Conservation (phyloP, 2,888 invertebrate genomes). For the Cylloceria caligata region DNA sequence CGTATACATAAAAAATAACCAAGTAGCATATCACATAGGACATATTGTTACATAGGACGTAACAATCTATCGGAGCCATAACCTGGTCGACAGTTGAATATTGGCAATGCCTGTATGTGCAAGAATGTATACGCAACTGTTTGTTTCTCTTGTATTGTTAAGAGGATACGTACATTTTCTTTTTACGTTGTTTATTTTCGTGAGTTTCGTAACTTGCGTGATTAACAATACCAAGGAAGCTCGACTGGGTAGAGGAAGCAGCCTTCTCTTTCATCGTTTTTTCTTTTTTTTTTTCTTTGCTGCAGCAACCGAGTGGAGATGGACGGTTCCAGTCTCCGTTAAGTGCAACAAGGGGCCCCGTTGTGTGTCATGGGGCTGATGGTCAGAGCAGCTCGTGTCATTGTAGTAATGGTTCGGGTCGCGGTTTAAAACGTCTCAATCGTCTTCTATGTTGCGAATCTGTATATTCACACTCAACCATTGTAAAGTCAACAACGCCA, state of each 20-base stretch:
- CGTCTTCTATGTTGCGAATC: slow-evolving; percentile 56
- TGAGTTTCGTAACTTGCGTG: slow-evolving; percentile 30
- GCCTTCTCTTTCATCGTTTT: slow-evolving; percentile 28
- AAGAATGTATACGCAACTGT: too few species aligned
- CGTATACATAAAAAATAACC: too few species aligned
- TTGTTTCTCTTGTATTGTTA: too few species aligned
- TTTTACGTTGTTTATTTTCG: background rate
- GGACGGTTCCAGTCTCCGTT: slow-evolving; percentile 45
- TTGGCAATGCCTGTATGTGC: too few species aligned
- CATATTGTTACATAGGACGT: too few species aligned
- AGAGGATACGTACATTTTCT: background rate
- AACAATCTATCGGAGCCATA: too few species aligned
- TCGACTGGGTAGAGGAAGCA: slow-evolving; percentile 6
- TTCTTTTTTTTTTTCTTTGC: slow-evolving; percentile 14
- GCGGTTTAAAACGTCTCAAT: slow-evolving; percentile 58
- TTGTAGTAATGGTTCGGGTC: slow-evolving; percentile 32
- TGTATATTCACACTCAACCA: slow-evolving; percentile 28
- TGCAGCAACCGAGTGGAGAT: slow-evolving; percentile 39
- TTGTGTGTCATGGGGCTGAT: slow-evolving; percentile 54
- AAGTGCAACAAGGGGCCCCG: slow-evolving; percentile 63
- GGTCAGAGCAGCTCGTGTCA: slow-evolving; percentile 52
- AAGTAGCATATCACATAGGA: too few species aligned
- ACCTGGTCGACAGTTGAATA: too few species aligned
- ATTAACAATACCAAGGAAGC: slow-evolving; percentile 42
- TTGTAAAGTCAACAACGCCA: slow-evolving; percentile 12